phyloP scores from a whole-genome alignment of 2,113 vertebrate genomes.

The Axis porcinus region DNA sequence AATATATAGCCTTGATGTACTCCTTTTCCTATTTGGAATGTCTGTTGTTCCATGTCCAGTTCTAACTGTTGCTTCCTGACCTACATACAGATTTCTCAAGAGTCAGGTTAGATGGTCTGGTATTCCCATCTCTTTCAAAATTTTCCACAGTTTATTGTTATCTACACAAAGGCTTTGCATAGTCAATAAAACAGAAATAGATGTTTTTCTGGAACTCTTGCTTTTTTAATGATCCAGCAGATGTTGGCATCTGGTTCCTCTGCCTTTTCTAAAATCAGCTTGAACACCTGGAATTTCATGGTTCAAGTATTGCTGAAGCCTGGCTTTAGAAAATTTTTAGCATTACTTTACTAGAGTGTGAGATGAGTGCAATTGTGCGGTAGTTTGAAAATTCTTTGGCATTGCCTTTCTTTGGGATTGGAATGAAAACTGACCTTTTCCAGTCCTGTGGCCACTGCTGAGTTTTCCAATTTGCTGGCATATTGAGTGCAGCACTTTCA shows the following conservation, averaged over 20 bases:
- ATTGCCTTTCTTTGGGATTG: neutral
- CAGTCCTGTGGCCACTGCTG: neutral
- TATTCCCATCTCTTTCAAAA: neutral
- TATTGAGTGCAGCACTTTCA: neutral
- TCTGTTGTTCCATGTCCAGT: neutral
- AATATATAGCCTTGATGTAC: neutral
- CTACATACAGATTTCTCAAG: neutral
- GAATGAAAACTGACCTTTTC: neutral
- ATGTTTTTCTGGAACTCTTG: neutral
- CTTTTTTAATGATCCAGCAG: neutral
- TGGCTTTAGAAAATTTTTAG: neutral
- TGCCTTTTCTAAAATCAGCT: neutral
- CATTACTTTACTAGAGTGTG: neutral
- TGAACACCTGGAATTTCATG: accelerated
- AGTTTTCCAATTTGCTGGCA: neutral
- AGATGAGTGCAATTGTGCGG: neutral
- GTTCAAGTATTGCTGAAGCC: neutral
- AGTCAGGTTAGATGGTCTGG: neutral
- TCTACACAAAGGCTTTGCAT: neutral
- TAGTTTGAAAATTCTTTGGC: neutral
- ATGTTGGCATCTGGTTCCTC: neutral
- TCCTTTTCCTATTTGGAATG: neutral
- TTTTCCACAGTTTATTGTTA: neutral
- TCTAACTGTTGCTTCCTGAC: neutral
- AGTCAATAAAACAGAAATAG: neutral